A percentile compares a stretch with the other conserved stretches of the same genome.
phyloP scores from a whole-genome alignment of 2,113 vertebrate genomes.

The Myiozetetes cayanensis region DNA sequence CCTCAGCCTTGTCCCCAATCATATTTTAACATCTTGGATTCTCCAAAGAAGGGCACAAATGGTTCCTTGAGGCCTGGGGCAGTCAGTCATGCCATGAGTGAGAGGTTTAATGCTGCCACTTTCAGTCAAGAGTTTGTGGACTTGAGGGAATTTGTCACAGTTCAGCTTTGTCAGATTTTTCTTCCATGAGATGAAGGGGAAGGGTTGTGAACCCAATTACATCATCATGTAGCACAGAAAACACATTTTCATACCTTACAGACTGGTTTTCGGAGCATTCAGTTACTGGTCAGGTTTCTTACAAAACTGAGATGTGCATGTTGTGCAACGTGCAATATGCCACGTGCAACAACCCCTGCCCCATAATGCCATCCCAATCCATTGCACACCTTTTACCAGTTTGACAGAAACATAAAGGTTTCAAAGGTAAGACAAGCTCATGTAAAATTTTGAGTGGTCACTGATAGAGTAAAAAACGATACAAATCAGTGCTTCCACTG shows the following conservation, averaged over 20 bases:
- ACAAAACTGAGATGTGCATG: neutral
- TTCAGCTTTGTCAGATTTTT: constrained; percentile 2
- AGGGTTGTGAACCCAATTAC: neutral
- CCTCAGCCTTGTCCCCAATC: neutral
- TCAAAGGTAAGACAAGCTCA: neutral
- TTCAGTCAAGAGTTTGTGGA: neutral
- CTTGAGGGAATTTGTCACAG: neutral
- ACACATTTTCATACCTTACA: neutral
- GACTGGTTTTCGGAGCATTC: neutral
- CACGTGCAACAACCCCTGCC: neutral
- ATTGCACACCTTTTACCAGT: neutral
- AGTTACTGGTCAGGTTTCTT: neutral
- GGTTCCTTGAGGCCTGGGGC: neutral
- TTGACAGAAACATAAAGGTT: neutral
- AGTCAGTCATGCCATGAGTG: neutral
- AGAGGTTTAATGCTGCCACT: neutral
- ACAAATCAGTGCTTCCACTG: neutral
- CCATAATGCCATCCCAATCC: neutral
- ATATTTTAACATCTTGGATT: neutral
- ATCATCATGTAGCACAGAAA: neutral
- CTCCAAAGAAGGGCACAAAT: neutral
- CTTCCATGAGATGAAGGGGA: neutral
- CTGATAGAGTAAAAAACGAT: neutral
- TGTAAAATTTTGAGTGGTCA: neutral
- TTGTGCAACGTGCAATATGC: neutral